phyloP scores from a whole-genome alignment of 2,797 vertebrate species.

The Chiropotes sagulatus region DNA sequence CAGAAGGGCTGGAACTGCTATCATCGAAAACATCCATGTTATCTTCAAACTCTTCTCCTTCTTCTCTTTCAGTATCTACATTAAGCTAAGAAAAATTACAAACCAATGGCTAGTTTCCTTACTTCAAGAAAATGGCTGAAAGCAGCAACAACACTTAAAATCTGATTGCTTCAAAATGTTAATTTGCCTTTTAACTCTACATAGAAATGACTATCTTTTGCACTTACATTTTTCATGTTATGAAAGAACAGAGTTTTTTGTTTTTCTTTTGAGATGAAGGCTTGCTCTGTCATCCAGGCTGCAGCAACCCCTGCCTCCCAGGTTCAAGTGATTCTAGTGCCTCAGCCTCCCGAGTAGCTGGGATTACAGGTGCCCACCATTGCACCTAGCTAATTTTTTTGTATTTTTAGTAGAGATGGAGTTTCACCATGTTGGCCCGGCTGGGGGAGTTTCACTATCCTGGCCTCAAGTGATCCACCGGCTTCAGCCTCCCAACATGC shows the following conservation, averaged over 20 bases:
- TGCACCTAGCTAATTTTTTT: neutral
- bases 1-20: conserved; percentile 97
- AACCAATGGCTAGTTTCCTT: conserved; percentile 51
- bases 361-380: neutral
- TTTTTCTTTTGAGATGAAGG: neutral
- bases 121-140: conserved; percentile 49
- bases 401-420: neutral
- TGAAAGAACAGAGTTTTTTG: neutral
- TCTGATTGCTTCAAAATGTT: conserved; percentile 45
- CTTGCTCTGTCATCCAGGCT: neutral
- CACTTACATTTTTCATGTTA: conserved; percentile 47
- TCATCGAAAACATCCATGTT: conserved; percentile 98
- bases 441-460: neutral
- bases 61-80: conserved; percentile 93
- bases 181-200: conserved; percentile 16
- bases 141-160: conserved; percentile 48
- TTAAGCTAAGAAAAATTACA: conserved; percentile 85
- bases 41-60: conserved; percentile 96
- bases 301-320: neutral
- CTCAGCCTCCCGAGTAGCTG: neutral
- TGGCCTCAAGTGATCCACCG: neutral
- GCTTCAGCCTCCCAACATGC: neutral
- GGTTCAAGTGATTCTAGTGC: neutral
- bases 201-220: conserved; percentile 8
- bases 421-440: neutral